A percentile compares a stretch with the other conserved stretches of the same genome.
Conservation (phyloP, 2,113 vertebrate genomes). For the Diglossa brunneiventris region DNA sequence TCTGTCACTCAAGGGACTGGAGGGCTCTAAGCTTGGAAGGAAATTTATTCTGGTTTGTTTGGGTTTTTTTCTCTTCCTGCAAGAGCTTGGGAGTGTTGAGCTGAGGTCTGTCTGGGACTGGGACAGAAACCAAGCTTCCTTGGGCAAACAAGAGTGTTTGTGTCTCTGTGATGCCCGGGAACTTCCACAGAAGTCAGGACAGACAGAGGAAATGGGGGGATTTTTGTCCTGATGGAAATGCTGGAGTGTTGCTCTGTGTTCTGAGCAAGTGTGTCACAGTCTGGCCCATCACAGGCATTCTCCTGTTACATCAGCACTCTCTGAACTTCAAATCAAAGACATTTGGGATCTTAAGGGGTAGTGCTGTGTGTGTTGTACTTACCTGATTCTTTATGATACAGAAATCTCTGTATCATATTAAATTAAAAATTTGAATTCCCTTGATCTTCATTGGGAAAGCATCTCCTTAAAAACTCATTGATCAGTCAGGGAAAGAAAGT, state of each 20-base stretch:
- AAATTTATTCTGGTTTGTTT: background rate
- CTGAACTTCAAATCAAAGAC: background rate
- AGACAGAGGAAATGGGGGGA: fast-evolving
- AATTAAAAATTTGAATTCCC: background rate
- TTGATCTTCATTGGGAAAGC: background rate
- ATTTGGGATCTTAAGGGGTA: background rate
- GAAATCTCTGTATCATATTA: background rate
- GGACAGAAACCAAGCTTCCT: background rate
- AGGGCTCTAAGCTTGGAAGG: fast-evolving
- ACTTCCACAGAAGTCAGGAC: background rate
- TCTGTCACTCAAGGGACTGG: background rate
- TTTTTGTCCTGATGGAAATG: background rate
- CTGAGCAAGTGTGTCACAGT: background rate
- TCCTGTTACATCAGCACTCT: fast-evolving
- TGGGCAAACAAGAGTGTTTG: background rate
- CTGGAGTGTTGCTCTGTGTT: background rate
- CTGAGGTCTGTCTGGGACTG: background rate
- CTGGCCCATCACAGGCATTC: background rate
- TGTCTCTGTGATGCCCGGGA: background rate
- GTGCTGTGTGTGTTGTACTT: background rate
- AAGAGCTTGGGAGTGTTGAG: background rate
- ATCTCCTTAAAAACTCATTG: background rate
- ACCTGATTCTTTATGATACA: background rate
- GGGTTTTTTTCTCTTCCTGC: background rate
- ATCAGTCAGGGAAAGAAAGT: background rate